These are phyloP conservation scores for Gorsachius magnificus DNA, from an alignment of 2,797 vertebrate species.

Conservation along the genomic window DNA sequence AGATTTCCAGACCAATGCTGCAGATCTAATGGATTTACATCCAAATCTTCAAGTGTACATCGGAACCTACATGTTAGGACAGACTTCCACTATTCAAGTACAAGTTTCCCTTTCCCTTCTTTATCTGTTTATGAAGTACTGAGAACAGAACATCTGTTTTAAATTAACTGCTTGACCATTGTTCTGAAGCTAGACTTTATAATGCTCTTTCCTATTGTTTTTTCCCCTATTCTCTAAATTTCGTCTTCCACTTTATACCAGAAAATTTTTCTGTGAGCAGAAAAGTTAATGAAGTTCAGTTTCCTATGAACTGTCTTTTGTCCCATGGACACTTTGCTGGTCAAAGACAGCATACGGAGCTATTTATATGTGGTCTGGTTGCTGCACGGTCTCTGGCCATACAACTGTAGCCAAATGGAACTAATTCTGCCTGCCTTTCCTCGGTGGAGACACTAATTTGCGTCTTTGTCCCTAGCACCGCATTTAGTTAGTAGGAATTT, in stretches of 20 bases:
- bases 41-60: background rate
- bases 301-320: conserved; percentile 2
- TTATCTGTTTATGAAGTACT: conserved; percentile 5
- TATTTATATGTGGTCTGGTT: background rate
- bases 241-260: background rate
- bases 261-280: background rate
- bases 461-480: background rate
- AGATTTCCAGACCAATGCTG: background rate
- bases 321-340: background rate
- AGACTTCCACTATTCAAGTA: background rate
- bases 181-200: background rate
- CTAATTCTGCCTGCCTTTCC: background rate
- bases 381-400: background rate
- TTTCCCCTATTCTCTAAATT: background rate
- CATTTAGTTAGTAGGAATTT: background rate
- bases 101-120: background rate
- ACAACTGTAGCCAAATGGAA: background rate
- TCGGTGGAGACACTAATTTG: background rate
- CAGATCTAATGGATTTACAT: background rate
- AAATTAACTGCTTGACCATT: conserved; percentile 41
- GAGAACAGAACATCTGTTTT: background rate
- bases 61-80: background rate
- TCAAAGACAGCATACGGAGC: background rate
- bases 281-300: conserved; percentile 15
- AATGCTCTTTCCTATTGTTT: conserved; percentile 5